These are phyloP conservation scores for Calliphora vicina DNA, from an alignment of 1,140 invertebrate species.

Conservation along the genomic window DNA sequence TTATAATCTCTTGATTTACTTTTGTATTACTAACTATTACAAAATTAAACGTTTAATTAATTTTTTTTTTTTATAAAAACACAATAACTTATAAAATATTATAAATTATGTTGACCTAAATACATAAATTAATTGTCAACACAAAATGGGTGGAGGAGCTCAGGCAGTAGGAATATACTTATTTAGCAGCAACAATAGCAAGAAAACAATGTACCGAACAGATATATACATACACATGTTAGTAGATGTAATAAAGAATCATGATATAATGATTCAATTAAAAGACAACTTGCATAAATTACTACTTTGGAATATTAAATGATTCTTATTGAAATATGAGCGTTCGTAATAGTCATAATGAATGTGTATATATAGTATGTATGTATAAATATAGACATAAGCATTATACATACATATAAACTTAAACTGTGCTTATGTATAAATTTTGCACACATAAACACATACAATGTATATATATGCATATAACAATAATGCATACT, in stretches of 20 bases:
- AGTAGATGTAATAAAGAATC: neutral
- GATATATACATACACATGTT: neutral
- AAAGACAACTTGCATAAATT: neutral
- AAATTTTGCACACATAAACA: neutral
- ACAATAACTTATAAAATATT: neutral
- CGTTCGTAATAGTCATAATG: neutral
- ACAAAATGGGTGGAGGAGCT: neutral
- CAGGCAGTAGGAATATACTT: neutral
- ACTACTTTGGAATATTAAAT: neutral
- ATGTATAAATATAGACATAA: too few relatives aligned
- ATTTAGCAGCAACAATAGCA: neutral
- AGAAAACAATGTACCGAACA: neutral
- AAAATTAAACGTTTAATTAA: too few relatives aligned
- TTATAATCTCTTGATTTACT: too few relatives aligned
- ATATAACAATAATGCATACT: too few relatives aligned
- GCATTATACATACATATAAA: neutral
- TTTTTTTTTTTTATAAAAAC: too few relatives aligned
- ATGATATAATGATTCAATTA: neutral
- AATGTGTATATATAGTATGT: neutral
- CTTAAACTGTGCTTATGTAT: neutral
- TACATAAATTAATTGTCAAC: neutral
- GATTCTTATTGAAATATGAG: neutral
- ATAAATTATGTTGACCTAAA: neutral
- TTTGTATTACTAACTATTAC: too few relatives aligned
- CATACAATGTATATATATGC: too few relatives aligned